phyloP scores from a whole-genome alignment of 2,113 vertebrate species.

The Rhinogobius similis region DNA sequence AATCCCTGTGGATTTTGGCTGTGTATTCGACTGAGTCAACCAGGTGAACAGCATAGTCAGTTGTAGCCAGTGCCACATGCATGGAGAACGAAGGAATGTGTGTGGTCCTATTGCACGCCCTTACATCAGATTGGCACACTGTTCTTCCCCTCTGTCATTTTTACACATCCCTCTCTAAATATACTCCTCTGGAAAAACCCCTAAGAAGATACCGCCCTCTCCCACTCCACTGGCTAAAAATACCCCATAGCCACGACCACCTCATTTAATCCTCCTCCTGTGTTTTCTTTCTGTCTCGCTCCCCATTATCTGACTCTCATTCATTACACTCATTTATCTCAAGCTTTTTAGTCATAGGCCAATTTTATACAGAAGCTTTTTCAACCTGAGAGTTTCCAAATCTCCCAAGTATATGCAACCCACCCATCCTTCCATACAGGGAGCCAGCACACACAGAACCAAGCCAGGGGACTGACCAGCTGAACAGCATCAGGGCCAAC shows the following conservation, averaged over 20 bases:
- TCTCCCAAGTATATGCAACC: slow-evolving; percentile 6
- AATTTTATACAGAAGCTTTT: slow-evolving; percentile 2
- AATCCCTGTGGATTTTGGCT: not conserved
- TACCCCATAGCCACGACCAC: slow-evolving; percentile 63
- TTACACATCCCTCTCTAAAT: slow-evolving; percentile 75
- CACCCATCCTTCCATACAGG: slow-evolving; percentile 9
- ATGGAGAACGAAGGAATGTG: slow-evolving; percentile 51
- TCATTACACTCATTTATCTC: slow-evolving; percentile 20
- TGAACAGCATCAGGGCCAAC: slow-evolving; percentile 16
- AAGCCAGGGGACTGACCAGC: slow-evolving; percentile 9
- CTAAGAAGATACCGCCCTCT: slow-evolving; percentile 73
- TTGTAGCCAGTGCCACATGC: slow-evolving; percentile 18
- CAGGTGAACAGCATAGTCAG: slow-evolving; percentile 28
- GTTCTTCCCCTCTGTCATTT: slow-evolving; percentile 65
- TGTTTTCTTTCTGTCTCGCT: slow-evolving; percentile 30
- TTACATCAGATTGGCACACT: slow-evolving; percentile 77
- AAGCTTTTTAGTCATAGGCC: slow-evolving; percentile 7
- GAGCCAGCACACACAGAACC: slow-evolving; percentile 15
- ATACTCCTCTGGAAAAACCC: slow-evolving; percentile 79
- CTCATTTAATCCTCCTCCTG: slow-evolving; percentile 31
- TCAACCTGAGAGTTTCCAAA: not conserved
- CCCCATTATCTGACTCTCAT: slow-evolving; percentile 8
- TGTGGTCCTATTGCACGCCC: slow-evolving; percentile 72
- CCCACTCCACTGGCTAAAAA: slow-evolving; percentile 74
- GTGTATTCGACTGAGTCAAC: slow-evolving; percentile 13